Evolutionary conservation across 2,113 vertebrate genomes (phyloP).

Genomic region (Limanda limanda): DNA sequence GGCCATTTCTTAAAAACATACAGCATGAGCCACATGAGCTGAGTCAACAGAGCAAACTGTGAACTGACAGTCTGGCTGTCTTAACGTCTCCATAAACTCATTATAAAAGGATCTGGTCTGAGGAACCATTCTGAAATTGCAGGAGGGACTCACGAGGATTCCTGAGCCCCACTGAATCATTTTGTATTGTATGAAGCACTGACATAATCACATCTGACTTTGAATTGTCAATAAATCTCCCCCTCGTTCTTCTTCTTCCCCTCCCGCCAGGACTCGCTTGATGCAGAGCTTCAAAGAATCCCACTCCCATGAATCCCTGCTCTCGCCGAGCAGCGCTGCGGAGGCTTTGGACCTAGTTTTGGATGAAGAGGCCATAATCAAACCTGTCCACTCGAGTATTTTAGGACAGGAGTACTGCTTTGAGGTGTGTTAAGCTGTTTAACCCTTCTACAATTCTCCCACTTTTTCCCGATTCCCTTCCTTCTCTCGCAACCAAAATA

Average conservation of each 20-base stretch:
- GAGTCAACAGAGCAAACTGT: constrained; percentile 43
- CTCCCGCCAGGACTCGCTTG: constrained; percentile 87
- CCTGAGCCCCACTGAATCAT: constrained; percentile 34
- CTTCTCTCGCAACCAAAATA: neutral
- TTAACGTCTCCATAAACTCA: constrained; percentile 48
- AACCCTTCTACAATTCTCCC: constrained; percentile 1
- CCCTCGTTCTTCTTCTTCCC: neutral
- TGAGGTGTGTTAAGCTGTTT: constrained; percentile 82
- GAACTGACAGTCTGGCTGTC: constrained; percentile 47
- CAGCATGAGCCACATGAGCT: constrained; percentile 39
- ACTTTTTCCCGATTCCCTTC: neutral
- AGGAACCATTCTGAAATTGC: constrained; percentile 24
- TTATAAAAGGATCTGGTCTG: constrained; percentile 55
- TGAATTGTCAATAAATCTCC: constrained; percentile 21
- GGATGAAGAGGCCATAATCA: constrained; percentile 95
- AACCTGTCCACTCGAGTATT: constrained; percentile 96
- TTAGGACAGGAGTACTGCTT: constrained; percentile 98
- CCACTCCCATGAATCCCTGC: constrained; percentile 94
- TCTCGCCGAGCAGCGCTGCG: constrained; percentile 93
- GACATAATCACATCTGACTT: constrained; percentile 3
- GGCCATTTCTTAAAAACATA: constrained; percentile 1
- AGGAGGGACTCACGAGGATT: constrained; percentile 12
- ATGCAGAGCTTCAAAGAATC: constrained; percentile 99
- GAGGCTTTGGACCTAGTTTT: constrained; percentile 95
- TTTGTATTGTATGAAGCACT: constrained; percentile 23